Evolutionary conservation across 2,797 vertebrate genomes (phyloP), one percentile per base, ranked within the genome.

Genomic region (Poeciliopsis gracilis): DNA sequence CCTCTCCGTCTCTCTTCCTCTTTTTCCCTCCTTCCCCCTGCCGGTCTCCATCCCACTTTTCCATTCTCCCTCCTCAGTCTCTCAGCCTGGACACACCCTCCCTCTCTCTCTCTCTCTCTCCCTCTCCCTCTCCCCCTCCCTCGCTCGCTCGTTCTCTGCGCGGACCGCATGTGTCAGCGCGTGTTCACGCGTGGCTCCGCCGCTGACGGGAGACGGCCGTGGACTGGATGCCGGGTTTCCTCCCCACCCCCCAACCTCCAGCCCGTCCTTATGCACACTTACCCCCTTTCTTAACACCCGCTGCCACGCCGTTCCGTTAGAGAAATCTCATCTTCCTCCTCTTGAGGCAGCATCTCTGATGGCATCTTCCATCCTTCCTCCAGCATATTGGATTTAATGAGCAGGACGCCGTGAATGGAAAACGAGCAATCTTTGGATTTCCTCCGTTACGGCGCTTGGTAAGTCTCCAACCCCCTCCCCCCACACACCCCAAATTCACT

Each of bases 311-410:
- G 82, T 72, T 74, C 85, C 59, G 76, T 88, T 89, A 80, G 8
- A 85, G 93, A 86, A 87, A 88, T 86, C 80, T 82, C 4, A 79
- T 89, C 90, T 91, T 78, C 53, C 63, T 90, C 82, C 85, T 90
- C 83, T 86, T 74, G 77, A 81, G 85, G 87, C 77, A 78, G 84
- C 89, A 83, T 91, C 86, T 93, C 49, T 79, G 69, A 93, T 94
- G 94, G 94, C 92, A 92, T 93, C 91, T 91, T 88, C 91, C 82
- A 82, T 80, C 89, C 87, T 90, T 87, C 85, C 84, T 82, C 55
- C 85, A 81, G 84, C 76, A 92, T 91, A 92, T 94, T 94, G 96
- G 95, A 96, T 96, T 95, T 95, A 95, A 95, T 91, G 86, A 93
- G 91, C 86, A 85, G 80, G 80, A 73, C 88, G 36, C 79, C 28